A percentile compares a stretch with the other conserved stretches of the same genome.
Conservation (phyloP, 2,797 vertebrate species). For the Xerus rutilus region DNA sequence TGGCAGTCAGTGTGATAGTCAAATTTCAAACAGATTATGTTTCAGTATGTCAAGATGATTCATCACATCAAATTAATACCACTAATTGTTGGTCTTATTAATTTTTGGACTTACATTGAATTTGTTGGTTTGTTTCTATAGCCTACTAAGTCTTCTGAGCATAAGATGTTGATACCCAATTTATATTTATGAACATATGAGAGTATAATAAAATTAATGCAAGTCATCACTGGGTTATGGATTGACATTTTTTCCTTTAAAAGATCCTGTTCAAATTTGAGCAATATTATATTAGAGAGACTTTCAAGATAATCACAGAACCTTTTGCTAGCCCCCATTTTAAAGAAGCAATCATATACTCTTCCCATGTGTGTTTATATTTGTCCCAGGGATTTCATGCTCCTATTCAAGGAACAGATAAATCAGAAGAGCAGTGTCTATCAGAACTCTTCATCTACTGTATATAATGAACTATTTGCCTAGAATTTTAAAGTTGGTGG, state of each 20-base stretch:
- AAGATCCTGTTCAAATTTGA: not conserved
- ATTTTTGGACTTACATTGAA: not conserved
- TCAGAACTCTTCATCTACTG: not conserved
- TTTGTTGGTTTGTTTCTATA: not conserved
- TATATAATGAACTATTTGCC: not conserved
- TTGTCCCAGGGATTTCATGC: not conserved
- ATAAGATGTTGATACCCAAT: not conserved
- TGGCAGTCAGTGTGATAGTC: not conserved
- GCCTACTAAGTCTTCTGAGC: not conserved
- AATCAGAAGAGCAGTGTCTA: not conserved
- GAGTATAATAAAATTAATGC: not conserved
- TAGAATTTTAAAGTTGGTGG: not conserved
- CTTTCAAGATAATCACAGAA: not conserved
- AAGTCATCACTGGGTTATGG: not conserved
- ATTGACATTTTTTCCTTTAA: not conserved
- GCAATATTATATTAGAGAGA: not conserved
- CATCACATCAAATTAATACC: conserved; percentile 6
- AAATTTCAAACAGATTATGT: conserved; percentile 34
- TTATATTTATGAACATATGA: not conserved
- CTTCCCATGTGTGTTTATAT: not conserved
- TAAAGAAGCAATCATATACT: not conserved
- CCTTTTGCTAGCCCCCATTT: not conserved
- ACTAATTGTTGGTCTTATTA: conserved; percentile 6
- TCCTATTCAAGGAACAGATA: not conserved
- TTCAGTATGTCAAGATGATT: conserved; percentile 42